A percentile compares a stretch with the other conserved stretches of the same genome.
Conservation (phyloP, 1,140 invertebrate species). For the Phymorhynchus buccinoides region DNA sequence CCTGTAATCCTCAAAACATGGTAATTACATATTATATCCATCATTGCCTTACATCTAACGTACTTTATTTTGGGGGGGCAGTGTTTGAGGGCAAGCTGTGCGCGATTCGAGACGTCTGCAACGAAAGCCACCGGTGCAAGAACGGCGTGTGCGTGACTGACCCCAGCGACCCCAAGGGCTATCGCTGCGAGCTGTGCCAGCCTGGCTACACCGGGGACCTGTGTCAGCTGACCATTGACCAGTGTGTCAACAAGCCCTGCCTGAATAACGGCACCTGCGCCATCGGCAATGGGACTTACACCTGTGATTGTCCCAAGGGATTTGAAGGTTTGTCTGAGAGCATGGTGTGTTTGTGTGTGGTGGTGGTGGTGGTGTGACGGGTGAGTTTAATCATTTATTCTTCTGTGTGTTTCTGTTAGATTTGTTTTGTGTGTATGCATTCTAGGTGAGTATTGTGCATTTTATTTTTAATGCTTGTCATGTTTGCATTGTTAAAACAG, state of each 20-base stretch:
- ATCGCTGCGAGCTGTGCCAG: not conserved
- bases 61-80: too few species aligned
- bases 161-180: not conserved
- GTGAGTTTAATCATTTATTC: not conserved
- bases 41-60: too few species aligned
- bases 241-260: slow-evolving; percentile 46
- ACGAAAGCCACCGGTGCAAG: not conserved
- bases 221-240: slow-evolving; percentile 43
- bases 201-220: slow-evolving; percentile 38
- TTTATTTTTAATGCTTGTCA: too few species aligned
- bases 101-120: slow-evolving; percentile 16
- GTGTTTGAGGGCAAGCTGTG: slow-evolving; percentile 23
- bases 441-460: too few species aligned
- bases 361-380: not conserved
- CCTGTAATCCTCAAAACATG: too few species aligned
- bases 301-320: slow-evolving; percentile 92
- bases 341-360: not conserved
- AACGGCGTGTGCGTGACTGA: slow-evolving; percentile 22
- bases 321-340: slow-evolving; percentile 74
- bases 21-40: too few species aligned
- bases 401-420: not conserved
- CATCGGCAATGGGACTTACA: slow-evolving; percentile 93
- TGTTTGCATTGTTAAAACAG: too few species aligned
- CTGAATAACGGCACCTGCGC: slow-evolving; percentile 78
- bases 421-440: not conserved